Evolutionary conservation across 2,888 invertebrate species (phyloP).

Genomic region (Nesidiocoris tenuis): DNA sequence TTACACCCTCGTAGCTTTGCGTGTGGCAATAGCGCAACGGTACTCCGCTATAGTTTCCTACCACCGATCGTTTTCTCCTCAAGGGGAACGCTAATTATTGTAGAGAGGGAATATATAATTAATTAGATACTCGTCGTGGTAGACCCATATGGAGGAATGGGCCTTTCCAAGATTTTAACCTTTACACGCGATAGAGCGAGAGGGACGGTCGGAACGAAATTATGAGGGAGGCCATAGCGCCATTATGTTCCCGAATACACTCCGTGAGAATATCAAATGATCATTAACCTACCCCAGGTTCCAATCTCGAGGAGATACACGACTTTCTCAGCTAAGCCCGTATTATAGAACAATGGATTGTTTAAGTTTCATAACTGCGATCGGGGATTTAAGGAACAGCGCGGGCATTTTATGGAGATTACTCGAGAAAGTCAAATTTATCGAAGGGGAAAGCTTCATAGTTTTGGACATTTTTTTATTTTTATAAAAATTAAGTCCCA

Average conservation of each 20-base stretch:
- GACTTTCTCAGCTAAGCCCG: background rate
- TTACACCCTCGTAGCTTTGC: slow-evolving; percentile 25
- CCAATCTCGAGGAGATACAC: background rate
- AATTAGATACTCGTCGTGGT: slow-evolving; percentile 19
- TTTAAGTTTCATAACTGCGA: background rate
- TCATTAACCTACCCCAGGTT: slow-evolving; percentile 18
- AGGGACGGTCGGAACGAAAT: too few relatives aligned
- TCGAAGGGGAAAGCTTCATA: background rate
- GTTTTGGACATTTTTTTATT: too few relatives aligned
- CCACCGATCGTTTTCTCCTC: background rate
- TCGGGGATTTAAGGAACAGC: background rate
- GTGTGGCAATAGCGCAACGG: slow-evolving; percentile 22
- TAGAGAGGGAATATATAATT: slow-evolving; percentile 29
- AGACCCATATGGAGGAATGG: background rate
- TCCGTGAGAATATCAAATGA: slow-evolving; percentile 18
- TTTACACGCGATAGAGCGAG: background rate
- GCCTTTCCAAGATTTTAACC: background rate
- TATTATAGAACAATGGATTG: background rate
- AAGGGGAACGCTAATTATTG: slow-evolving; percentile 20
- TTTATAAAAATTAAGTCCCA: too few relatives aligned
- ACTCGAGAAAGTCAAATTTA: background rate
- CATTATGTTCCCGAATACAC: slow-evolving; percentile 23
- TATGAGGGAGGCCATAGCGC: slow-evolving; percentile 1
- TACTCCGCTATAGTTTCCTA: background rate
- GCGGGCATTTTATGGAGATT: background rate